These are phyloP conservation scores for Cryptus armator DNA, from an alignment of 2,888 invertebrate genomes.

Conservation along the genomic window DNA sequence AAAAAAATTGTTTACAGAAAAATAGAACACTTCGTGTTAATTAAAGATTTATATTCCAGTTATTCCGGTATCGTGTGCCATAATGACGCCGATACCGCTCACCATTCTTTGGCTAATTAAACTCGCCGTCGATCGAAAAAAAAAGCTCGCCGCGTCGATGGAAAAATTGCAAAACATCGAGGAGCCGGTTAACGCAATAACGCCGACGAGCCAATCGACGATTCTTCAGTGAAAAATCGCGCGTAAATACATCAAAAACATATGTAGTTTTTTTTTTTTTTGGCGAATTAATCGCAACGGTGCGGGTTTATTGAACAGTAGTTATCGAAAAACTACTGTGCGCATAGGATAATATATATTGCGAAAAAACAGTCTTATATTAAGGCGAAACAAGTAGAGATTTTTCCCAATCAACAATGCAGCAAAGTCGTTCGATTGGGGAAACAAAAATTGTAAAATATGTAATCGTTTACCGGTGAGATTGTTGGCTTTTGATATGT, in stretches of 20 bases:
- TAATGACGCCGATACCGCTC: slow-evolving; percentile 97
- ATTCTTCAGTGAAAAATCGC: slow-evolving; percentile 22
- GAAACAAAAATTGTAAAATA: slow-evolving; percentile 8
- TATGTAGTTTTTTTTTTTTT: not conserved
- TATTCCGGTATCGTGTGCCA: slow-evolving; percentile 95
- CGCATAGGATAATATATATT: slow-evolving; percentile 33
- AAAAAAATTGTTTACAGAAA: not conserved
- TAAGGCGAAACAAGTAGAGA: slow-evolving; percentile 30
- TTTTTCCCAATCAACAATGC: slow-evolving; percentile 21
- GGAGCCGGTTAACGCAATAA: slow-evolving; percentile 59
- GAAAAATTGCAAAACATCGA: slow-evolving; percentile 75
- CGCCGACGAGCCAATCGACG: slow-evolving; percentile 44
- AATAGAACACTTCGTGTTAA: not conserved
- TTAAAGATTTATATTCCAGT: slow-evolving; percentile 86
- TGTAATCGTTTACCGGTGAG: not conserved
- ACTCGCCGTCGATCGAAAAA: slow-evolving; percentile 74
- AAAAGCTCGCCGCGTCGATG: slow-evolving; percentile 72
- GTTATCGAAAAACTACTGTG: slow-evolving; percentile 8
- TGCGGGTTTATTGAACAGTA: slow-evolving; percentile 11
- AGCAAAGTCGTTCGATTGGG: slow-evolving; percentile 21
- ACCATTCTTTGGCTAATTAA: slow-evolving; percentile 85
- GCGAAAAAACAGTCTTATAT: slow-evolving; percentile 43
- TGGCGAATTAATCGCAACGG: slow-evolving; percentile 10
- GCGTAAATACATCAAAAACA: slow-evolving; percentile 14
- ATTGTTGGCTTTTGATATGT: slow-evolving; percentile 9